phyloP scores from a whole-genome alignment of 2,797 vertebrate species.

The Sylvia borin region DNA sequence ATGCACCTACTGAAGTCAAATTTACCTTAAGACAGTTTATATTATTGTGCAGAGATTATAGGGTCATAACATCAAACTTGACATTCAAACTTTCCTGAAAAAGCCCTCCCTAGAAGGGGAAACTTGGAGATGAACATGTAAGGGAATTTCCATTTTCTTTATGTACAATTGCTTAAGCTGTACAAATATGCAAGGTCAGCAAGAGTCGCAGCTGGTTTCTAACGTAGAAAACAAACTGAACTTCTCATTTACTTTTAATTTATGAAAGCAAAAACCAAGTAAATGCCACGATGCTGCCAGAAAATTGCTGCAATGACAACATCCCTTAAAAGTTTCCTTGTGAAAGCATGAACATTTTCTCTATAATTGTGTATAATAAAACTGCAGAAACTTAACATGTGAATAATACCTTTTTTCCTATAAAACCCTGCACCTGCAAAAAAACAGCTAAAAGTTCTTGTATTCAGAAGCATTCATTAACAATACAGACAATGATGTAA shows the following conservation, averaged over 20 bases:
- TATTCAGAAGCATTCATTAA: conserved; percentile 59
- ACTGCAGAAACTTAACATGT: conserved; percentile 55
- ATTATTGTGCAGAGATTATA: conserved; percentile 68
- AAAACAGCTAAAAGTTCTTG: conserved; percentile 67
- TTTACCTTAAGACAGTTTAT: conserved; percentile 83
- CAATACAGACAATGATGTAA: conserved; percentile 68
- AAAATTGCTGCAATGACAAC: conserved; percentile 67
- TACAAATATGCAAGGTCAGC: conserved; percentile 79
- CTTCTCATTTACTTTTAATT: conserved; percentile 74
- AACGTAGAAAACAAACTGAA: conserved; percentile 71
- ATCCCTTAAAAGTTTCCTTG: conserved; percentile 69
- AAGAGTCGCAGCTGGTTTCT: conserved; percentile 74
- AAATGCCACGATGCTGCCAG: conserved; percentile 57
- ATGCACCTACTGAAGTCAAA: conserved; percentile 77
- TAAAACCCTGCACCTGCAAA: conserved; percentile 78
- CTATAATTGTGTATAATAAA: conserved; percentile 10
- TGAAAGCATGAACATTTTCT: conserved; percentile 48
- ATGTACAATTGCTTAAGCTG: conserved; percentile 71
- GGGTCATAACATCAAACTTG: conserved; percentile 55
- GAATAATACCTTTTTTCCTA: conserved; percentile 48
- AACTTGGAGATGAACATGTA: conserved; percentile 67
- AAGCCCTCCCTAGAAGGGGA: conserved; percentile 63
- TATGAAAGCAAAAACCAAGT: conserved; percentile 53
- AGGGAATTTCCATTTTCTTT: conserved; percentile 65
- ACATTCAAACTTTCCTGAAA: conserved; percentile 65